Evolutionary conservation across 2,797 vertebrate species (phyloP), one percentile per base, ranked within the genome.

Genomic region (Dicrostonyx torquatus): DNA sequence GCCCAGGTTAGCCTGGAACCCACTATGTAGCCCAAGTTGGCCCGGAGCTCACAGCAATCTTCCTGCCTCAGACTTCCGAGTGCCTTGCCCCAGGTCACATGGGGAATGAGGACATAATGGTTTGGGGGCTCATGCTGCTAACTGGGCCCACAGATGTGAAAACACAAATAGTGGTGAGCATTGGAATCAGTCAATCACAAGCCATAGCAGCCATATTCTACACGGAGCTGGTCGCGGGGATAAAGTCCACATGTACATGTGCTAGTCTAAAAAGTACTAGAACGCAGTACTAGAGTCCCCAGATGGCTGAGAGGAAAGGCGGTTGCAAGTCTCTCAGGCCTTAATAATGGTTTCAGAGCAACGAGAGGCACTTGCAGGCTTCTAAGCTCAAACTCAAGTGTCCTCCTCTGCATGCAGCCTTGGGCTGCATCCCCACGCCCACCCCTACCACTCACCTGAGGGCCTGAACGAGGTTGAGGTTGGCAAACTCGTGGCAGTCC

Each of bases 391-490:
- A 6, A 40, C 53, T 43, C n/a, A 58, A 37, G 34, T 3, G 11
- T 70, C 48, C 68, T 72, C 24, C 84, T 48, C n/a, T 31, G 48
- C 24, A 18, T 22, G n/a, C 50, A 53, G 45, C 34, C n/a, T 66
- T 55, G 50, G n/a, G 50, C 8, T 20, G 68, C 50, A 72, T 40
- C 11, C 50, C 26, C 26, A 1, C 6, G 13, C 15, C 48, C 1
- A 1, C 4, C 0, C 7, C 29, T n/a, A 5, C 45, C 4, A 93
- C 98, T 98, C 89, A 99, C 99, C 99, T 99, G 93, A 99, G 98
- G 0, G 99, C 99, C 97, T 99, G 99, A 34, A 99, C 99, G 22
- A 99, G 98, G 97, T 99, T 99, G 88, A 99, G 99, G 97, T 99
- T 98, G 12, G 99, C 98, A 95, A 99, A 99, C 96, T 99, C 98